These are phyloP conservation scores for Gastrophysa polygoni DNA, from an alignment of 2,888 invertebrate genomes.

Conservation along the genomic window DNA sequence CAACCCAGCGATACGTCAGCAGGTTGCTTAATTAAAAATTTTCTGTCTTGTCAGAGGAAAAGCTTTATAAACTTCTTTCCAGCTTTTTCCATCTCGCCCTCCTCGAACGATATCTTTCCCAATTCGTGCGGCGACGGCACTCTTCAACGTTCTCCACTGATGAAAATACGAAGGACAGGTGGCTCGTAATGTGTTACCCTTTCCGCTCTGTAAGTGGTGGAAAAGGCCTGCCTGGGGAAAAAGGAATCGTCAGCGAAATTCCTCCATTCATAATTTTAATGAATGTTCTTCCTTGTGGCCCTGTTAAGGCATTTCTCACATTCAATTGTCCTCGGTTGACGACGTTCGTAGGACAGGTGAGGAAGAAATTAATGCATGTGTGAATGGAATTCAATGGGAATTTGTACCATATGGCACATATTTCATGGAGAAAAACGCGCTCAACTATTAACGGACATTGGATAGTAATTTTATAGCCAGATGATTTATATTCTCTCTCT, in stretches of 20 bases:
- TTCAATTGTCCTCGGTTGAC: too few species aligned
- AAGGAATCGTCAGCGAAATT: not conserved
- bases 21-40: slow-evolving; percentile 12
- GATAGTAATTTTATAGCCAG: too few species aligned
- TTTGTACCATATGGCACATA: too few species aligned
- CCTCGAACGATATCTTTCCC: not conserved
- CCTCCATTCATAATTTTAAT: slow-evolving; percentile 13
- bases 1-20: not conserved
- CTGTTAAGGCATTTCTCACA: not conserved
- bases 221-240: not conserved
- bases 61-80: not conserved
- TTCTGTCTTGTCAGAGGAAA: slow-evolving; percentile 1
- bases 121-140: not conserved
- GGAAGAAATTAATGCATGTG: too few species aligned
- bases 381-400: too few species aligned
- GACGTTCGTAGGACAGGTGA: too few species aligned
- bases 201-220: not conserved
- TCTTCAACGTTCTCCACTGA: slow-evolving; percentile 1
- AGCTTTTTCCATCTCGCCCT: not conserved
- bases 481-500: too few species aligned
- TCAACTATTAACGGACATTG: too few species aligned
- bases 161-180: slow-evolving; percentile 4
- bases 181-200: slow-evolving; percentile 4
- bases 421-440: too few species aligned
- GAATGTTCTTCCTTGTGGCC: slow-evolving; percentile 1